Evolutionary conservation across 2,888 invertebrate genomes (phyloP).

Genomic region (Xanthorhoe spadicearia): DNA sequence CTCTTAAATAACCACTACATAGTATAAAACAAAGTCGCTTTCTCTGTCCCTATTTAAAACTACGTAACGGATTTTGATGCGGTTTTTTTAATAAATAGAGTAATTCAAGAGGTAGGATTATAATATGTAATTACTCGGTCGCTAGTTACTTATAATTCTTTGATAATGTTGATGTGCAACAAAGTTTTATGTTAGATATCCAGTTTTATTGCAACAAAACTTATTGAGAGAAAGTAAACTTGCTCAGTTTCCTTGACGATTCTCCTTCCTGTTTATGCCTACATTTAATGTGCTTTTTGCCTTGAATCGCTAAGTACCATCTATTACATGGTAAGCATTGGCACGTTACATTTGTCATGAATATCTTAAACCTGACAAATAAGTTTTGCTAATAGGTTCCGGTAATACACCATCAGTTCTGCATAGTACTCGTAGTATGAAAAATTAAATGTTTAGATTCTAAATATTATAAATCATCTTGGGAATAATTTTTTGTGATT

Average conservation of each 20-base stretch:
- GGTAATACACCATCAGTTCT: no score
- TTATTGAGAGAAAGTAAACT: conserved; percentile 26
- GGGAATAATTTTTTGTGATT: background rate
- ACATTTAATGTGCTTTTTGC: conserved; percentile 19
- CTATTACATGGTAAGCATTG: conserved; percentile 8
- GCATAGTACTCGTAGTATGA: no score
- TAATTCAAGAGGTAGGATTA: no score
- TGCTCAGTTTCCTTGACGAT: conserved; percentile 27
- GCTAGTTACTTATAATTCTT: background rate
- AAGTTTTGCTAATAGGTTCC: background rate
- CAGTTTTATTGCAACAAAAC: conserved; percentile 8
- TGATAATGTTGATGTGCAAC: background rate
- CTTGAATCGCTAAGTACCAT: conserved; percentile 11
- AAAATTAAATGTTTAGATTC: no score
- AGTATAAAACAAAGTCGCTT: no score
- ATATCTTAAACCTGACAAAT: conserved; percentile 7
- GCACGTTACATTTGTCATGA: conserved; percentile 7
- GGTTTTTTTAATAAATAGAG: no score
- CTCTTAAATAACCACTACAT: no score
- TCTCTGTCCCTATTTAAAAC: no score
- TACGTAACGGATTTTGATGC: no score
- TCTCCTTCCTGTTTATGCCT: conserved; percentile 21
- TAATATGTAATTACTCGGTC: background rate
- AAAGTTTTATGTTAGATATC: background rate
- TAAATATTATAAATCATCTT: no score